These are phyloP conservation scores for Hippocampus zosterae DNA, from an alignment of 2,113 vertebrate species.

Conservation along the genomic window DNA sequence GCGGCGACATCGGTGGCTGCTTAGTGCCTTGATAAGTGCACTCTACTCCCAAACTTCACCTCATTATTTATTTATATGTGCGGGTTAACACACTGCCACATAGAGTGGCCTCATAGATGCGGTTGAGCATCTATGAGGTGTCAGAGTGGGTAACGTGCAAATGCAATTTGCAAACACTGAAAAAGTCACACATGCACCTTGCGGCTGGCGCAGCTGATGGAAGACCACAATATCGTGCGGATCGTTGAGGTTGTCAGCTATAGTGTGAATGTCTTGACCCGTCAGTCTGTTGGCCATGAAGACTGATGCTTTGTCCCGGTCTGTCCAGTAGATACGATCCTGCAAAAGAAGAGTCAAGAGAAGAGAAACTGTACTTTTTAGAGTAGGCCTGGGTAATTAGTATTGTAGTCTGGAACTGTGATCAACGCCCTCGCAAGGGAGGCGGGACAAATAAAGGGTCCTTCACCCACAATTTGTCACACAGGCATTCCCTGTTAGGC, in stretches of 20 bases:
- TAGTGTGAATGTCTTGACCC: conserved; percentile 80
- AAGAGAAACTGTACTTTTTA: too few relatives aligned
- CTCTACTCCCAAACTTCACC: conserved; percentile 19
- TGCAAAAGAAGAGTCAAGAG: conserved; percentile 46
- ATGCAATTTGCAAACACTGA: background rate
- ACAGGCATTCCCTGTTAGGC: too few relatives aligned
- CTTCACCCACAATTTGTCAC: background rate
- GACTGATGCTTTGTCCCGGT: conserved; percentile 89
- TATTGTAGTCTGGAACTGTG: too few relatives aligned
- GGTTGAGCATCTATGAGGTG: background rate
- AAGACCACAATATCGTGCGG: conserved; percentile 94
- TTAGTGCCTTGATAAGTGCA: conserved; percentile 24
- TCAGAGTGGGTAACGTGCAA: background rate
- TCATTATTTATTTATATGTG: conserved; percentile 38
- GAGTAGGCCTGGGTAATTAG: too few relatives aligned
- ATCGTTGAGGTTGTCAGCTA: conserved; percentile 95
- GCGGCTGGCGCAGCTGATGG: conserved; percentile 90
- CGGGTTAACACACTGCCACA: conserved; percentile 4
- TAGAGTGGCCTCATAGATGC: conserved; percentile 9
- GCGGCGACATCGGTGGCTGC: conserved; percentile 22
- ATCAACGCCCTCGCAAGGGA: too few relatives aligned
- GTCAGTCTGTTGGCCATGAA: conserved; percentile 92
- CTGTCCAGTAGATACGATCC: conserved; percentile 98
- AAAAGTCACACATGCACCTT: conserved; percentile 69
- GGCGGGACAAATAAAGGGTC: background rate